Base-by-base conservation (phyloP, 2,888 invertebrate genomes). In the Epinotia nisella region DNA sequence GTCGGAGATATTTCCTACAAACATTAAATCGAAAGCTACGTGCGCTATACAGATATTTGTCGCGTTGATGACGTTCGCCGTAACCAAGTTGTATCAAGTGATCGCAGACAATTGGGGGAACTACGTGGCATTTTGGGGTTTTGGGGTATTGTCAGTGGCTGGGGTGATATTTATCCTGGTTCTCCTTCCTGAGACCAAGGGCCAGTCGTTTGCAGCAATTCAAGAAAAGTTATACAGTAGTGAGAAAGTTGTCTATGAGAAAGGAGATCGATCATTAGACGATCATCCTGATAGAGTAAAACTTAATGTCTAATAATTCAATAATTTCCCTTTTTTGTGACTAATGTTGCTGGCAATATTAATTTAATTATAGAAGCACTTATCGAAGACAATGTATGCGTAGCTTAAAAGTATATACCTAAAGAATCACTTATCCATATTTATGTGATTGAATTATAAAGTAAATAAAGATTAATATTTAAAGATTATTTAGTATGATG, bases 11-110 rank as follows among this genome's bases (percentile, higher is more conserved):
- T 95, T 96, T 83, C 95, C 96, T 56, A 90, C 94, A 3, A 92
- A 95, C 78, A 95, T 95, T 24, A 94, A 96, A 80, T 95, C 96
- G 0, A 92, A 95, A 74, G 95, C 96, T 0, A 95, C 95, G 39
- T 95, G 95, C 75, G 90, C 95, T 5, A 95, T 95, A 68, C 94
- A 95, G 71, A 93, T 95, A 81, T 93, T 94, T 76, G 95, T 94
- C 45, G 94, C 95, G 66, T 80, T 94, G 58, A 93, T 94, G 87
- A 94, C 94, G 0, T 95, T 95, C 78, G 88, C 95, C 17, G 94
- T 95, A 2, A 95, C 95, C 0, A 94, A 95, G 76, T 85, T 94
- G 62, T 95, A 94, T 80, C 94, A 94, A 82, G 91, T 94, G 53
- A 88, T 95, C 13, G 93, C 94, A 13, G 91, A 93, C 77, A 86